phyloP scores from a whole-genome alignment of 2,113 vertebrate genomes.

The Grallaria varia region DNA sequence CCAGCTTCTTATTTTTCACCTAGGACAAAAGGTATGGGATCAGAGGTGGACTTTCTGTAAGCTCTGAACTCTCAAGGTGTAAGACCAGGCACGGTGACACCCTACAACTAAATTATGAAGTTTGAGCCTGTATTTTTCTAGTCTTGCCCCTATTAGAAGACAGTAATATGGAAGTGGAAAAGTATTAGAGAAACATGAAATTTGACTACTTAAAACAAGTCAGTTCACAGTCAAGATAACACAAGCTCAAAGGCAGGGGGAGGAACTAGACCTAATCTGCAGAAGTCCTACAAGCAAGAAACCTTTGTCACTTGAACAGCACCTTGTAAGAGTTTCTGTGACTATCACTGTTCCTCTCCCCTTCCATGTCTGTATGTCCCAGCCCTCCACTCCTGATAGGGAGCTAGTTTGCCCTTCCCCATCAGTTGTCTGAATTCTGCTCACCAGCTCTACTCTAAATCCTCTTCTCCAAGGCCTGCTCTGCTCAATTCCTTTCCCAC shows the following conservation, averaged over 20 bases:
- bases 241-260: background rate
- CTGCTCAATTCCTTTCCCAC: background rate
- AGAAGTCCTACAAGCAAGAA: background rate
- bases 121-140: background rate
- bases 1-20: conserved; percentile 92
- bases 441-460: background rate
- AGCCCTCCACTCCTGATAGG: background rate
- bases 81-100: background rate
- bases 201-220: background rate
- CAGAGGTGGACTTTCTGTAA: background rate
- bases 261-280: background rate
- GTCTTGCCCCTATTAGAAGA: background rate
- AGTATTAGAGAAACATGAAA: background rate
- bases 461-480: background rate
- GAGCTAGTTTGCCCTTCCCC: background rate
- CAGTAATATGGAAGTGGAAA: background rate
- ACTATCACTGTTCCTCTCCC: background rate
- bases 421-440: background rate
- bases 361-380: rapidly evolving
- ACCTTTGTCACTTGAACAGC: background rate
- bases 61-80: background rate
- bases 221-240: background rate
- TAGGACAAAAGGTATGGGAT: conserved; percentile 46
- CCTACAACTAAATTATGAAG: background rate
- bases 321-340: background rate